These are phyloP conservation scores for Semicossyphus pulcher DNA, from an alignment of 2,113 vertebrate species.

Conservation along the genomic window DNA sequence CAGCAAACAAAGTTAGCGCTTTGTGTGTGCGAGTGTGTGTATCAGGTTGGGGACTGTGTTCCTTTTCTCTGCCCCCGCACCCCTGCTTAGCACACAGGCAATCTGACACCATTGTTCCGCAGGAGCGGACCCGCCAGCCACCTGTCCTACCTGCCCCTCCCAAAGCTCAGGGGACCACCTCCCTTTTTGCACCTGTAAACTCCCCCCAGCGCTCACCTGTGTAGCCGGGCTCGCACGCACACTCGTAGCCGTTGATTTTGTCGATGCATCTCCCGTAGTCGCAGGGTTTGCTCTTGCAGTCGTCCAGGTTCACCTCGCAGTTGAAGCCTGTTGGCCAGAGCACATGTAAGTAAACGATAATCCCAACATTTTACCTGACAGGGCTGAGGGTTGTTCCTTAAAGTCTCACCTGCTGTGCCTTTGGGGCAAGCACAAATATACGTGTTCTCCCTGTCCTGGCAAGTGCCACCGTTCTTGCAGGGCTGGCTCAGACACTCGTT, in stretches of 20 bases:
- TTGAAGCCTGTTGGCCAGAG: slow-evolving; percentile 85
- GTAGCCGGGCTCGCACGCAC: slow-evolving; percentile 92
- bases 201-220: slow-evolving; percentile 77
- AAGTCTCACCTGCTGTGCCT: slow-evolving; percentile 90
- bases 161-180: slow-evolving; percentile 66
- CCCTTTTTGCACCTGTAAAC: slow-evolving; percentile 65
- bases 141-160: slow-evolving; percentile 76
- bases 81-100: slow-evolving; percentile 60
- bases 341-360: background rate
- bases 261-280: slow-evolving; percentile 93
- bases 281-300: slow-evolving; percentile 93
- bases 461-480: slow-evolving; percentile 93
- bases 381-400: background rate
- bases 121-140: slow-evolving; percentile 73
- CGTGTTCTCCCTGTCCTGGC: slow-evolving; percentile 91
- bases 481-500: slow-evolving; percentile 96
- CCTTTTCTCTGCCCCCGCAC: slow-evolving; percentile 45
- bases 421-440: slow-evolving; percentile 93
- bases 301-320: slow-evolving; percentile 94
- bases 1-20: slow-evolving; percentile 69
- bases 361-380: background rate
- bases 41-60: slow-evolving; percentile 70
- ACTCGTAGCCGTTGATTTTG: slow-evolving; percentile 95
- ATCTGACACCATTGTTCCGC: slow-evolving; percentile 77
- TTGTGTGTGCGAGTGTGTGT: slow-evolving; percentile 70